Evolutionary conservation across 2,797 vertebrate genomes (phyloP), one percentile per base, ranked within the genome.

Genomic region (Holocentrus rufus): DNA sequence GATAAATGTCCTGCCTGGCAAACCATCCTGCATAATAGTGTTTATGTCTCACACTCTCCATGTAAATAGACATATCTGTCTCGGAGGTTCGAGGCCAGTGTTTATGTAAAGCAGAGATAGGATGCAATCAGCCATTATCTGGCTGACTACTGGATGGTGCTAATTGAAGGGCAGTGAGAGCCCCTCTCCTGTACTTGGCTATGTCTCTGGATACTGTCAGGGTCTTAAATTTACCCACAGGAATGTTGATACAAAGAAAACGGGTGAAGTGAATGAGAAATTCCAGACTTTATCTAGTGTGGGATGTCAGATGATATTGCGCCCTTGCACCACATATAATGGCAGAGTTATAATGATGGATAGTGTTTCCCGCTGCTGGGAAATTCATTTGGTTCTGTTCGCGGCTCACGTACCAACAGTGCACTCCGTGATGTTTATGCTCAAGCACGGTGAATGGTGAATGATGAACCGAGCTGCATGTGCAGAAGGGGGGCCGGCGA

Each of bases 71-170:
- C 71, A 42, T 80, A 86, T 90, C 81, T 82, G 63, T 65, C 71
- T 80, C 68, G 70, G 74, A 78, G 71, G 50, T 63, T 86, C 74
- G 80, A 77, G 76, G 58, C 74, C 81, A 85, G 75, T 90, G 88
- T 92, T 92, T 91, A 91, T 87, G 74, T 82, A 86, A 88, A 88
- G 58, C 59, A 86, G 66, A 78, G 88, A 91, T 91, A 91, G 85
- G 85, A 89, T 87, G 69, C 76, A 85, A 86, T 82, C 79, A 68
- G 81, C 82, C 75, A 85, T 76, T 85, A 87, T 90, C 85, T 77
- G 17, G 17, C 82, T 73, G 87, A 79, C 89, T 87, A 75, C 83
- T 88, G 83, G 69, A 73, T 78, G 72, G 87, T 87, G 89, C 83
- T 92, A 91, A 92, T 90, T 92, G 90, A 92, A 89, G 77, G 63